These are phyloP conservation scores for Hartigia nigra DNA, from an alignment of 2,888 invertebrate genomes.

Conservation along the genomic window DNA sequence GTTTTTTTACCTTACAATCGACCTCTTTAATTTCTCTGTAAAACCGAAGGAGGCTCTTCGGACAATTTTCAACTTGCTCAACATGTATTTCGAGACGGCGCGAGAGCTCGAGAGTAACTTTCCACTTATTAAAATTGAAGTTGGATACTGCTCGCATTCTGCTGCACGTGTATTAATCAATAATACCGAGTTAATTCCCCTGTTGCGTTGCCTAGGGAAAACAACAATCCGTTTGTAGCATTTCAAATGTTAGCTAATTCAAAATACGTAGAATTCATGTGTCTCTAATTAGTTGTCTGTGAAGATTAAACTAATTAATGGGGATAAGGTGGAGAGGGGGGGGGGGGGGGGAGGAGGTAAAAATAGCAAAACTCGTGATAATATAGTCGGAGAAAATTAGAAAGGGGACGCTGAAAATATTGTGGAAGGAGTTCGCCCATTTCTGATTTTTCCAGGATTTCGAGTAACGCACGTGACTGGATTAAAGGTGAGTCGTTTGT, in stretches of 20 bases:
- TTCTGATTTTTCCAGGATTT: not conserved
- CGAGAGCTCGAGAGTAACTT: not conserved
- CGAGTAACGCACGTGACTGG: not conserved
- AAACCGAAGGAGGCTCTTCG: not conserved
- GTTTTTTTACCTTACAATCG: not conserved
- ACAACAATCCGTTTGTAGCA: not conserved
- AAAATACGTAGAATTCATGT: no score
- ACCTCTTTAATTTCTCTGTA: not conserved
- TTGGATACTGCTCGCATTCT: not conserved
- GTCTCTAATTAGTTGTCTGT: not conserved
- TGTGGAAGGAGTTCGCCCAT: not conserved
- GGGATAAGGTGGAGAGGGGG: no score
- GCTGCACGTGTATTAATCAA: not conserved
- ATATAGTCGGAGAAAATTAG: not conserved
- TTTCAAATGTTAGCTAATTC: not conserved
- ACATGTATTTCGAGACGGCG: not conserved
- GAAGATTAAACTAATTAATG: not conserved
- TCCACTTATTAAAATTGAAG: not conserved
- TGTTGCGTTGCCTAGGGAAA: not conserved
- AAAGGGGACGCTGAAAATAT: not conserved
- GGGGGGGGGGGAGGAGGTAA: no score
- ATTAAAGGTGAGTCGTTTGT: not conserved
- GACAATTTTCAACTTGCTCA: not conserved
- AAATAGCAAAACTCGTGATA: not conserved
- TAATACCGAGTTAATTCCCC: not conserved